Conservation (phyloP, 2,888 invertebrate genomes). For the Latrodectus elegans region DNA sequence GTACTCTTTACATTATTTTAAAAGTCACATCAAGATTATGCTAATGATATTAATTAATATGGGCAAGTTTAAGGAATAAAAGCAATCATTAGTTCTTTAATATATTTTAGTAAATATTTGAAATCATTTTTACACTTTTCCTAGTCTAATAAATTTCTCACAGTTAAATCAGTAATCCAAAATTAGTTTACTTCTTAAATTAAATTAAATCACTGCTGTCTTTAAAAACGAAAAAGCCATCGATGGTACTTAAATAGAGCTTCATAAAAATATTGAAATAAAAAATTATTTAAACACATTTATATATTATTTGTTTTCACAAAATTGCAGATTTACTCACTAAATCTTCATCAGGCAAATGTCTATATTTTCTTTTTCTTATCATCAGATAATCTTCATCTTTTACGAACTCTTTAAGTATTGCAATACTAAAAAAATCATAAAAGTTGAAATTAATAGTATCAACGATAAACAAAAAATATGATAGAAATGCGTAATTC, state of each 20-base stretch:
- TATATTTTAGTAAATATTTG: too few relatives aligned
- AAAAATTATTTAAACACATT: background rate
- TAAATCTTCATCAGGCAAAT: background rate
- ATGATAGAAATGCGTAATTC: background rate
- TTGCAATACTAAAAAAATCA: slow-evolving; percentile 68
- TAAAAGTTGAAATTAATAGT: background rate
- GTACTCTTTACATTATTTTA: too few relatives aligned
- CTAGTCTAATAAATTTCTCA: too few relatives aligned
- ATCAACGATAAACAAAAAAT: background rate
- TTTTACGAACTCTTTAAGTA: slow-evolving; percentile 66
- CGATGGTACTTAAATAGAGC: too few relatives aligned
- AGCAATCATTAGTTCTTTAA: too few relatives aligned
- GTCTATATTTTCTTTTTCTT: background rate
- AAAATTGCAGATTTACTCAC: background rate
- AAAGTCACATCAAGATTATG: too few relatives aligned
- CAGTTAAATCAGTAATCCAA: background rate
- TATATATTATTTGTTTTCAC: background rate
- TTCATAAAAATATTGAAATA: background rate
- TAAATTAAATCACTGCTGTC: background rate
- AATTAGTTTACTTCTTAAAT: background rate
- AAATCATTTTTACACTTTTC: too few relatives aligned
- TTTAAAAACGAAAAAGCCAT: too few relatives aligned
- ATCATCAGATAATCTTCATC: background rate
- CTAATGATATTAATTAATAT: too few relatives aligned
- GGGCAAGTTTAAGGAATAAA: too few relatives aligned